Evolutionary conservation across 92 coral and sea anemone genomes (phyloP).

Genomic region (Phenganax subtilis): DNA sequence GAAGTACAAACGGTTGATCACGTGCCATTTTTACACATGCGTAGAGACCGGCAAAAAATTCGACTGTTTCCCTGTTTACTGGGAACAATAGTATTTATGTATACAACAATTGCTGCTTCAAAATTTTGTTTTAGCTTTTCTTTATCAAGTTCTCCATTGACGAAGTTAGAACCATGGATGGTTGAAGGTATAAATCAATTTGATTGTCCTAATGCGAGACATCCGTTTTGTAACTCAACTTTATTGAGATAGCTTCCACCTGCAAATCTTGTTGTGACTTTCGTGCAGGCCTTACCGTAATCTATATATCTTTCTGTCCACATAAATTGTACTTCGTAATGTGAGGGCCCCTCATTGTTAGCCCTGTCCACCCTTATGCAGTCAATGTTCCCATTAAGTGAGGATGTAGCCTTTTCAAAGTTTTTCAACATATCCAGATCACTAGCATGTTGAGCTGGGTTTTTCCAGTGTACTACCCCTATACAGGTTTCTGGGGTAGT

Average conservation of each 20-base stretch:
- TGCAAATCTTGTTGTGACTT: constrained; percentile 28
- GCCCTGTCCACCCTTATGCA: constrained; percentile 41
- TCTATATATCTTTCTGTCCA: constrained; percentile 43
- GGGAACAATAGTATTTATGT: constrained; percentile 20
- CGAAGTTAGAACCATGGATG: constrained; percentile 25
- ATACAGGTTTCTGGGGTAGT: constrained; percentile 42
- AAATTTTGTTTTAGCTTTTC: constrained; percentile 31
- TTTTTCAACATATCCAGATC: constrained; percentile 29
- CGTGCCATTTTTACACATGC: too few relatives aligned
- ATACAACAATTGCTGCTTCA: constrained; percentile 34
- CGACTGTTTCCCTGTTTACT: too few relatives aligned
- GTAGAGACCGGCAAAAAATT: too few relatives aligned
- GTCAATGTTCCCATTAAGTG: constrained; percentile 16
- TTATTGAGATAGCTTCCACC: constrained; percentile 42
- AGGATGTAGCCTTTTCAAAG: neutral
- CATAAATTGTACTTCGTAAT: constrained; percentile 36
- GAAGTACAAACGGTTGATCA: too few relatives aligned
- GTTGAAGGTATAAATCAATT: constrained; percentile 44
- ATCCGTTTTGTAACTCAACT: constrained; percentile 38
- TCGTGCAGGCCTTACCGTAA: constrained; percentile 12
- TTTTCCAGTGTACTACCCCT: constrained; percentile 37
- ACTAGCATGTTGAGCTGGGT: constrained; percentile 42
- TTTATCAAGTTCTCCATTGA: constrained; percentile 9
- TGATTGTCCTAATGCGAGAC: constrained; percentile 33
- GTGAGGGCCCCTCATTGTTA: constrained; percentile 33